Percentiles rank a stretch among this genome's conserved stretches.
phyloP scores from a whole-genome alignment of 2,113 vertebrate species.

The Mustela lutreola region DNA sequence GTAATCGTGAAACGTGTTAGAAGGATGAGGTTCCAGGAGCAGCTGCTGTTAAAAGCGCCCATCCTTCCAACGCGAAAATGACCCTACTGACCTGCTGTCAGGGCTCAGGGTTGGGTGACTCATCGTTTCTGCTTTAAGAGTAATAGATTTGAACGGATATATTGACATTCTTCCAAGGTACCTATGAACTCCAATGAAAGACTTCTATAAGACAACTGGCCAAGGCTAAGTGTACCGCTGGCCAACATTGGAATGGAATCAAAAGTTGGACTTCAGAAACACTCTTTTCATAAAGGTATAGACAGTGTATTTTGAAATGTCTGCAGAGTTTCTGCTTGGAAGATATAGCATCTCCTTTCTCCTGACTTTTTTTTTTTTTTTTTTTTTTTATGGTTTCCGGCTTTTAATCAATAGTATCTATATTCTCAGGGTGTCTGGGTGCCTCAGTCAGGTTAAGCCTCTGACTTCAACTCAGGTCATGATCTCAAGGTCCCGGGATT shows the following conservation, averaged over 20 bases:
- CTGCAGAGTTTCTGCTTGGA: not conserved
- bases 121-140: not conserved
- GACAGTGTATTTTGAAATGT: conserved; percentile 61
- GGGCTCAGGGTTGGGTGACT: not conserved
- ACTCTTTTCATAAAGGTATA: not conserved
- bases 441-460: not conserved
- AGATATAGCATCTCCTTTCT: not conserved
- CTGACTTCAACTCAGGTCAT: not conserved
- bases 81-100: not conserved
- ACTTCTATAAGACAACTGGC: conserved; percentile 23
- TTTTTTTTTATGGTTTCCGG: not conserved
- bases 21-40: not conserved
- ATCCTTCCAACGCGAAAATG: not conserved
- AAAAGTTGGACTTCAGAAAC: not conserved
- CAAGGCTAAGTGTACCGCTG: not conserved
- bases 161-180: not conserved
- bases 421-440: not conserved
- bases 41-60: not conserved
- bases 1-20: not conserved
- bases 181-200: not conserved
- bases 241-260: not conserved
- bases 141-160: not conserved
- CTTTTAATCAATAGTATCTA: not conserved
- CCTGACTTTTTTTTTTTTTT: not conserved
- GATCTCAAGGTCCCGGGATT: not conserved